Evolutionary conservation across 1,140 invertebrate genomes (phyloP).

Genomic region (Eupeodes corollae): DNA sequence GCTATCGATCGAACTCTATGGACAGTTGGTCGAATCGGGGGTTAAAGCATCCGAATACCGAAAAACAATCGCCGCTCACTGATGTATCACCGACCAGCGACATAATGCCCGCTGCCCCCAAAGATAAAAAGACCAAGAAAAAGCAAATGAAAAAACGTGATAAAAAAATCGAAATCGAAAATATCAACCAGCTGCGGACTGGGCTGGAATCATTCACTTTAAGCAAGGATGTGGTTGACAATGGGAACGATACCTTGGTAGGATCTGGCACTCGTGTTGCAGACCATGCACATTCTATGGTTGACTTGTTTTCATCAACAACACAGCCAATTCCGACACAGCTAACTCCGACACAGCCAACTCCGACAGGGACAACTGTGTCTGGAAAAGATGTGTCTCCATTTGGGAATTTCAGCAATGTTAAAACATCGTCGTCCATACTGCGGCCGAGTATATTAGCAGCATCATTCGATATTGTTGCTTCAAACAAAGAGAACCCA

Average conservation of each 20-base stretch:
- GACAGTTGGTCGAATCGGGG: no score
- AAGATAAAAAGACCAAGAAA: background rate
- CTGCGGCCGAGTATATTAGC: slow-evolving; percentile 12
- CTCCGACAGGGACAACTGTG: background rate
- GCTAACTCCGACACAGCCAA: background rate
- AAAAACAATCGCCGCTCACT: no score
- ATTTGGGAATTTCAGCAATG: slow-evolving; percentile 2
- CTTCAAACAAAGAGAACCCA: background rate
- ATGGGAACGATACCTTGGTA: background rate
- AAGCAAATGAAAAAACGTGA: background rate
- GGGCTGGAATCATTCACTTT: slow-evolving; percentile 1
- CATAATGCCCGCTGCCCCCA: background rate
- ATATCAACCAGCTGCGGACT: background rate
- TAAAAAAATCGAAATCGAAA: background rate
- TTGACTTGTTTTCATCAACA: background rate
- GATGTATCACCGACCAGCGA: background rate
- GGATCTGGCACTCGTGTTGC: background rate
- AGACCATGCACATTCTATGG: background rate
- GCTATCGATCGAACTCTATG: no score
- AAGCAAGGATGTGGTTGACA: background rate
- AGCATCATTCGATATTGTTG: slow-evolving; percentile 4
- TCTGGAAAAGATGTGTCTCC: background rate
- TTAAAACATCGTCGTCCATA: slow-evolving; percentile 2
- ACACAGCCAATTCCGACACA: background rate
- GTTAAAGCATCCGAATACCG: no score